Evolutionary conservation across 1,140 invertebrate species (phyloP).

Genomic region (Hylaeus volcanicus): DNA sequence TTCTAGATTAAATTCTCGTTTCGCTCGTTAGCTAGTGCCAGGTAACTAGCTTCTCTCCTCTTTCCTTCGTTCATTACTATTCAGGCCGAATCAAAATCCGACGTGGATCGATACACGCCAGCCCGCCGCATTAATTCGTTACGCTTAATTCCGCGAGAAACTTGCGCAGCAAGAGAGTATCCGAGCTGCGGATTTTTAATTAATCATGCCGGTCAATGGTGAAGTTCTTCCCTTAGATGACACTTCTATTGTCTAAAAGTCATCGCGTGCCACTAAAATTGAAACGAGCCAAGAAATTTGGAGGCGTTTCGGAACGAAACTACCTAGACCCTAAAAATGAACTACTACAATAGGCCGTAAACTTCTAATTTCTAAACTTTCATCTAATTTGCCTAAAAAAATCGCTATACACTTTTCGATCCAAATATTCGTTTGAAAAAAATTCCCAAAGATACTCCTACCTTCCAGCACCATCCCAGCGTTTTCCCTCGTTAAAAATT

Average conservation of each 20-base stretch:
- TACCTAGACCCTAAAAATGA: too few relatives aligned
- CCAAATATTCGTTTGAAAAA: too few relatives aligned
- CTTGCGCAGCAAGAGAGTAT: too few relatives aligned
- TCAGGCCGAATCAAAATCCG: slow-evolving; percentile 12
- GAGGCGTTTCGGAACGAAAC: neutral
- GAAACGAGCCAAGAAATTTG: too few relatives aligned
- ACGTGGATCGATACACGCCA: slow-evolving; percentile 27
- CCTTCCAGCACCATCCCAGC: too few relatives aligned
- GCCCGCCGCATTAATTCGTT: slow-evolving; percentile 27
- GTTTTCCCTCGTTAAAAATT: too few relatives aligned
- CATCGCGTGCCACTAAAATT: too few relatives aligned
- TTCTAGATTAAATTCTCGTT: neutral
- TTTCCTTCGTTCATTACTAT: slow-evolving; percentile 13
- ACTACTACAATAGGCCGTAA: too few relatives aligned
- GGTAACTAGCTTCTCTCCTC: neutral
- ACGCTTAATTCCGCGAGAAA: neutral
- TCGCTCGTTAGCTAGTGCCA: neutral
- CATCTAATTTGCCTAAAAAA: too few relatives aligned
- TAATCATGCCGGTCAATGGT: neutral
- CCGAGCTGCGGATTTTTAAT: neutral
- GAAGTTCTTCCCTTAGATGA: neutral
- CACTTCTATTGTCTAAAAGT: neutral
- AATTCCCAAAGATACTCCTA: too few relatives aligned
- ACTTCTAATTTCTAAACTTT: too few relatives aligned
- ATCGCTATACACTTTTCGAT: too few relatives aligned